Evolutionary conservation across 2,113 vertebrate genomes (phyloP).

Genomic region (Nibea albiflora): DNA sequence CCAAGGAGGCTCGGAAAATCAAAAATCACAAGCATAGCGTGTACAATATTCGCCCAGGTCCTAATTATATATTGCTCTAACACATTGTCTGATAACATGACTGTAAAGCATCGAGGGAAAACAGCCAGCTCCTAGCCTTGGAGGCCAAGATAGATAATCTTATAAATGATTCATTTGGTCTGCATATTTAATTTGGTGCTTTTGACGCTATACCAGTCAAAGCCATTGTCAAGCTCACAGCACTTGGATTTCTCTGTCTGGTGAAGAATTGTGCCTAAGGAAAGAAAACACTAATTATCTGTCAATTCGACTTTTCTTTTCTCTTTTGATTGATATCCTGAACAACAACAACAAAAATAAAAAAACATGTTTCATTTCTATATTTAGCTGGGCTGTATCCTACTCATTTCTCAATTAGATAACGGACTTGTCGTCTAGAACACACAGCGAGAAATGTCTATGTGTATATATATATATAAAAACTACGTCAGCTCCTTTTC

Average conservation of each 20-base stretch:
- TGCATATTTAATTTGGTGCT: slow-evolving; percentile 76
- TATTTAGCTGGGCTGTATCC: not conserved
- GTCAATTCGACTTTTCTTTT: not conserved
- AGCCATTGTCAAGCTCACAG: slow-evolving; percentile 32
- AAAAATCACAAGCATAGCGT: not conserved
- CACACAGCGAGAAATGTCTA: no score
- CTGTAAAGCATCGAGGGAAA: slow-evolving; percentile 48
- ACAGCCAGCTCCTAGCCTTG: slow-evolving; percentile 16
- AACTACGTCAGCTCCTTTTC: not conserved
- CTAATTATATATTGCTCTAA: not conserved
- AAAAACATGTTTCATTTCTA: slow-evolving; percentile 8
- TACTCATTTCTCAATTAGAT: slow-evolving; percentile 21
- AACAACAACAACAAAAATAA: not conserved
- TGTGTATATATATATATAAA: slow-evolving; percentile 9
- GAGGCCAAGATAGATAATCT: slow-evolving; percentile 64
- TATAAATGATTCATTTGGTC: slow-evolving; percentile 75
- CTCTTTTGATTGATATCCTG: not conserved
- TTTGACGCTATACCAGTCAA: slow-evolving; percentile 49
- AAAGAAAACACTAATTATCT: not conserved
- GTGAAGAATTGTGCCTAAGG: not conserved
- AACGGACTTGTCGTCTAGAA: slow-evolving; percentile 8
- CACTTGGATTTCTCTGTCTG: slow-evolving; percentile 1
- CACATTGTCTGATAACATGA: not conserved
- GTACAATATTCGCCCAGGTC: not conserved
- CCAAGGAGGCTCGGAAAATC: not conserved